These are phyloP conservation scores for Labeo calbasu DNA, from an alignment of 2,797 vertebrate genomes.

Conservation along the genomic window DNA sequence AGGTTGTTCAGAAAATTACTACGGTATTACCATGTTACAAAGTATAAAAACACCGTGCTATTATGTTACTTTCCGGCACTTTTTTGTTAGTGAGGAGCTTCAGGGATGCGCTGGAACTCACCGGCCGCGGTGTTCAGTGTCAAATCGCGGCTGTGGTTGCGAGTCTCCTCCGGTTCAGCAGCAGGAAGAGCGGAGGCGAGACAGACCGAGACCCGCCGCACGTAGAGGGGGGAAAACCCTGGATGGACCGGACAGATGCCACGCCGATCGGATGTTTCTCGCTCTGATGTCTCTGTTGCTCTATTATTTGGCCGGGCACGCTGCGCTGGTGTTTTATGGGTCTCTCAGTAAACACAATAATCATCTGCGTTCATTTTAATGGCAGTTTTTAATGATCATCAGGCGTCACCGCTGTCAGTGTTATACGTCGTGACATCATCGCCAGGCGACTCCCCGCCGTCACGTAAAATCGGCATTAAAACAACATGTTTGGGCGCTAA, in stretches of 20 bases:
- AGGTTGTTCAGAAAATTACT: slow-evolving; percentile 3
- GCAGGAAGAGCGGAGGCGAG: slow-evolving; percentile 40
- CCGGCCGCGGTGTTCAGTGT: slow-evolving; percentile 36
- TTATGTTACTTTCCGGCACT: neutral
- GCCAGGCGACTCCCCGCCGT: slow-evolving; percentile 72
- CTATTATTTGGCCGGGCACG: neutral
- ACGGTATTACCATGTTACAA: neutral
- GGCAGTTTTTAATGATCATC: slow-evolving; percentile 76
- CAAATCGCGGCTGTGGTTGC: slow-evolving; percentile 27
- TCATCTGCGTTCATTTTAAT: slow-evolving; percentile 75
- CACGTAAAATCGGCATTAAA: slow-evolving; percentile 36
- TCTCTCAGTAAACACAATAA: slow-evolving; percentile 56
- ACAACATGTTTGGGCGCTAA: neutral
- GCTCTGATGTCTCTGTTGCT: neutral
- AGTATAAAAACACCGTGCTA: neutral
- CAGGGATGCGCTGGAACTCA: slow-evolving; percentile 47
- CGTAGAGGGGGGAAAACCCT: neutral
- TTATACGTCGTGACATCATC: slow-evolving; percentile 82
- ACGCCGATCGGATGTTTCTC: slow-evolving; percentile 16
- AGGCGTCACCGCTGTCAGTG: slow-evolving; percentile 80
- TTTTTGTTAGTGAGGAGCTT: neutral
- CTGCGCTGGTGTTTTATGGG: neutral
- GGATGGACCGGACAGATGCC: slow-evolving; percentile 32
- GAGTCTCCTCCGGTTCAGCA: slow-evolving; percentile 2
- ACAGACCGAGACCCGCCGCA: slow-evolving; percentile 28